phyloP scores from a whole-genome alignment of 2,797 vertebrate species.

The Peromyscus attwateri region DNA sequence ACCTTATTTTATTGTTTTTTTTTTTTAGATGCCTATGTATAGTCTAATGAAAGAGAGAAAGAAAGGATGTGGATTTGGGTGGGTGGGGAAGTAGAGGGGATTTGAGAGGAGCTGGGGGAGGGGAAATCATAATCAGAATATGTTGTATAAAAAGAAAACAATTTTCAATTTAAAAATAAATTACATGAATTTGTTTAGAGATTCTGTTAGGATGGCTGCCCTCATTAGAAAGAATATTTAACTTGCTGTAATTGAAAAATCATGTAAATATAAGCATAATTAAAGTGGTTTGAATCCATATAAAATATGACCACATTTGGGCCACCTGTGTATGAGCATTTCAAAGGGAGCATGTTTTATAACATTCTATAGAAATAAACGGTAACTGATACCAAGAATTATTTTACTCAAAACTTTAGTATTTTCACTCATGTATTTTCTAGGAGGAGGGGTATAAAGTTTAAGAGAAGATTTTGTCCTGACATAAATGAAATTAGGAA shows the following conservation, averaged over 20 bases:
- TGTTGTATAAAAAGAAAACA: background rate
- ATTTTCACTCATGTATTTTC: background rate
- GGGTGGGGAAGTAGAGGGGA: background rate
- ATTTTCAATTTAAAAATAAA: background rate
- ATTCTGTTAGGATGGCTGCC: conserved; percentile 37
- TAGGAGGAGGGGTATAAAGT: background rate
- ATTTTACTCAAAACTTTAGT: conserved; percentile 30
- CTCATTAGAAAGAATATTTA: conserved; percentile 72
- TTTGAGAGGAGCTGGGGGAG: too few species aligned
- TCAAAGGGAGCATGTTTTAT: conserved; percentile 35
- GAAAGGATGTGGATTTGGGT: background rate
- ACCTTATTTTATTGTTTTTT: background rate
- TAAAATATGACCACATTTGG: conserved; percentile 39
- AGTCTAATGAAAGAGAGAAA: background rate
- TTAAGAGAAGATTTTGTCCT: conserved; percentile 55
- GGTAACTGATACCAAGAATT: conserved; percentile 27
- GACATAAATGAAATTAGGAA: conserved; percentile 28
- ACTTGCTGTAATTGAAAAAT: conserved; percentile 55
- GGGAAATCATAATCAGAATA: background rate
- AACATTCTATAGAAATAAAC: conserved; percentile 58
- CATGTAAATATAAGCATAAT: conserved; percentile 58
- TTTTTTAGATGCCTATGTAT: background rate
- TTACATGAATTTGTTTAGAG: conserved; percentile 65
- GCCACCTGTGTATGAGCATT: conserved; percentile 13
- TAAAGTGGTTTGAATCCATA: conserved; percentile 42